Conservation (phyloP, 2,797 vertebrate genomes). For the Hemibagrus guttatus region DNA sequence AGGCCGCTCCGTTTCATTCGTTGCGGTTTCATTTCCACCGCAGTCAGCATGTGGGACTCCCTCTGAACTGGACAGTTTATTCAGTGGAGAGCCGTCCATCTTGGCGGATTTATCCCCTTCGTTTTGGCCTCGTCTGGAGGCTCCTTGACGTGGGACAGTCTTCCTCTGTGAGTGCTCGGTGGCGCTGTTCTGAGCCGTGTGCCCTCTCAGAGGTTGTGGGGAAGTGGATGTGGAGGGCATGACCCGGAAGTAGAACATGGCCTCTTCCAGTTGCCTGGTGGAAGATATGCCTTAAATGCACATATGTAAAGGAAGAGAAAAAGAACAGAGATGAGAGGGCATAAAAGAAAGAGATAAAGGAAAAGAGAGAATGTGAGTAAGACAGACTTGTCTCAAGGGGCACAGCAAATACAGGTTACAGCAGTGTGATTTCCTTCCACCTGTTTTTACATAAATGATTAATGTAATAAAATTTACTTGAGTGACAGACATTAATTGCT, state of each 20-base stretch:
- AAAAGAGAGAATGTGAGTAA: not conserved
- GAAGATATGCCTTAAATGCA: constrained; percentile 52
- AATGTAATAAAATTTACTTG: not conserved
- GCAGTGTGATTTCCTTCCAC: not conserved
- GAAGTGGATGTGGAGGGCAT: constrained; percentile 38
- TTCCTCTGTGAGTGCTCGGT: constrained; percentile 36
- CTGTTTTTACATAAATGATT: not conserved
- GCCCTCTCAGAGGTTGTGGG: constrained; percentile 52
- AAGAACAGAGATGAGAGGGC: not conserved
- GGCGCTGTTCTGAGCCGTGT: constrained; percentile 44
- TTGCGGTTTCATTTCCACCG: not conserved
- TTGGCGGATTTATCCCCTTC: constrained; percentile 65
- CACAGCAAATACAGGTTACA: not conserved
- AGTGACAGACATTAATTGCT: not conserved
- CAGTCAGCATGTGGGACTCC: not conserved
- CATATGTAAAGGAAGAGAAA: constrained; percentile 3
- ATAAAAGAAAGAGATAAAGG: not conserved
- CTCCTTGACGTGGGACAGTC: constrained; percentile 8
- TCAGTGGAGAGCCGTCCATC: constrained; percentile 23
- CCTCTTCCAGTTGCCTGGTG: constrained; percentile 57
- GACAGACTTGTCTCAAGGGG: not conserved
- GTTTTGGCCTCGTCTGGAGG: constrained; percentile 61
- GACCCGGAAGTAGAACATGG: constrained; percentile 57
- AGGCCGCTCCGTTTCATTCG: constrained; percentile 70
- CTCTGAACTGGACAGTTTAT: constrained; percentile 25